Evolutionary conservation across 2,797 vertebrate species (phyloP), one percentile per base, ranked within the genome.

Genomic region (Buceros bicornis): DNA sequence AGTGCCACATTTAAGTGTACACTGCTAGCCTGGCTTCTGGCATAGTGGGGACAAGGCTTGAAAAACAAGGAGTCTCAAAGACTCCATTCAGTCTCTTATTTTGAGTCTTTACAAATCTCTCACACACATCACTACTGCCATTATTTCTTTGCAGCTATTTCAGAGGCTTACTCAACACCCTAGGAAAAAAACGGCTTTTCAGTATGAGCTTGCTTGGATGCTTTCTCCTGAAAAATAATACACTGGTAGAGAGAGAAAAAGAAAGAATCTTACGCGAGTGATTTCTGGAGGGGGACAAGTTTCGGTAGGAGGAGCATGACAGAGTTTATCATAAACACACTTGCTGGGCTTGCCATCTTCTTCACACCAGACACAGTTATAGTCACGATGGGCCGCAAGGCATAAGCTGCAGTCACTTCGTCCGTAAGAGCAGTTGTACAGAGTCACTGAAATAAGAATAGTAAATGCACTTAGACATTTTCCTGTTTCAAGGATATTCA

Each of bases 371-470:
- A 99, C 99, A 25, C 99, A 99, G 13, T 95, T 53, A 65, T 99
- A 99, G 50, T 96, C 93, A 0, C 72, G 28, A 20, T 97, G 93
- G 1, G 99, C 98, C 0, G 99, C 98, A 53, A 99, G 99, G 95
- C 99, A 99, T 79, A 99, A 97, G 85, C 99, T 99, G 97, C 99
- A 99, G 98, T 99, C 99, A 0, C 98, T 98, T 69, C 99, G 98
- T 58, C 98, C 98, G 13, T 99, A 99, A 4, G 99, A 99, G 96
- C 99, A 99, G 98, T 99, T 99, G 93, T 99, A 99, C 77, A 99
- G 97, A 29, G 98, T 98, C 67, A 99, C 99, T 99, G 96, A 15
- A 96, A 96, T 56, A 73, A 2, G 48, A 94, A 94, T 0, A 2
- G 48, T 48, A 96, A 80, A 89, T 37, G 31, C 26, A 64, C 54